Base-by-base conservation (phyloP, 2,888 invertebrate genomes). In the Tenthredo scrophulariae region DNA sequence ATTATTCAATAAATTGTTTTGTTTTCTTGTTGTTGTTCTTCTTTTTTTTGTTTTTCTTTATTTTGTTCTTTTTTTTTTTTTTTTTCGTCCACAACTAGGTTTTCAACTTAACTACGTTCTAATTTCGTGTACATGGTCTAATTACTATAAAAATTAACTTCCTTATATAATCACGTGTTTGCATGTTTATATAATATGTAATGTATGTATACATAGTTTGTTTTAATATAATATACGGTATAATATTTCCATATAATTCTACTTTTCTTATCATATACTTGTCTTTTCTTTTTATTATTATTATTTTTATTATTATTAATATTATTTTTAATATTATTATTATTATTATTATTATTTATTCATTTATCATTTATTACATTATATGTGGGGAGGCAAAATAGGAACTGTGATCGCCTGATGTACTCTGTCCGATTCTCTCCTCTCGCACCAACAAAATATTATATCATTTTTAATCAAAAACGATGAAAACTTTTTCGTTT, bases 341-440 rank as follows among this genome's bases (percentile, higher is more conserved):
- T 50, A 50, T 50, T 77, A 75, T 79, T 79, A n/a, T 58, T 79
- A 79, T 79, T 79, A 62, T 80, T 77, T 80, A 37, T 62, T 80
- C 43, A 58, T 58, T 79, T 58, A 74, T 74, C 37, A 75, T 33
- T 62, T 80, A 80, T 75, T 86, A 87, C 70, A 84, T 79, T 83
- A 85, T 85, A 84, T 88, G 87, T 87, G 88, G 87, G 87, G 87
- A 89, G 90, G 89, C 89, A 89, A 91, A 91, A 91, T 92, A 92
- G 92, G 92, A 92, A 92, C 92, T 92, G 91, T 92, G 90, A 90
- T 90, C 91, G 90, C 91, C 92, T 92, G 92, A 89, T 90, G 91
- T 91, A 91, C 84, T 70, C 83, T 50, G 67, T 65, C 65, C 67
- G 67, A 80, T 80, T 80, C 74, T 74, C 29, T 74, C 5, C 18